These are phyloP conservation scores for Anguilla japonica DNA, from an alignment of 2,113 vertebrate species.

Conservation along the genomic window DNA sequence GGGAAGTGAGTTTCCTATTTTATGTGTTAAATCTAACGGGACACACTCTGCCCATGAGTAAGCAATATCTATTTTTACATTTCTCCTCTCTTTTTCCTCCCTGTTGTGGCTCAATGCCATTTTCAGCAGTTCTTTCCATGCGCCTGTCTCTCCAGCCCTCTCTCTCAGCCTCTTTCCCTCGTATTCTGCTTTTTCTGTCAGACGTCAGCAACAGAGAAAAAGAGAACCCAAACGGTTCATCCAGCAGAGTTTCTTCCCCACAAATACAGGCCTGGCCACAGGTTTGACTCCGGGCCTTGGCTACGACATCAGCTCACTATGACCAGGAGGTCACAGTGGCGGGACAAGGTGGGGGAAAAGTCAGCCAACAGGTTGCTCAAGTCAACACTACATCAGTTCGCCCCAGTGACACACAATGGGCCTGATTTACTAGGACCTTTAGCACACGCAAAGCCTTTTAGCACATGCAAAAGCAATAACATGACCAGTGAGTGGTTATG, in stretches of 20 bases:
- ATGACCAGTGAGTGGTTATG: no score
- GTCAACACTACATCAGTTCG: no score
- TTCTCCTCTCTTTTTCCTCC: neutral
- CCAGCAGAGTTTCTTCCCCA: neutral
- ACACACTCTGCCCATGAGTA: neutral
- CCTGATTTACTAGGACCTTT: no score
- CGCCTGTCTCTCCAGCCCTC: neutral
- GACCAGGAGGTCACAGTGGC: neutral
- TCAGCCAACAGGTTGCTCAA: no score
- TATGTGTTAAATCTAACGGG: conserved; percentile 4
- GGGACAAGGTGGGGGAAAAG: neutral
- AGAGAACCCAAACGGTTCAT: neutral
- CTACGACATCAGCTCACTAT: neutral
- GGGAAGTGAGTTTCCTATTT: conserved; percentile 47
- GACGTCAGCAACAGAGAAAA: neutral
- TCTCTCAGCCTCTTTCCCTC: neutral
- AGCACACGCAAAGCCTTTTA: no score
- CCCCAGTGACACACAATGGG: no score
- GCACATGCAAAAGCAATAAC: no score
- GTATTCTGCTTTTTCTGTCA: neutral
- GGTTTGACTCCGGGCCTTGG: neutral
- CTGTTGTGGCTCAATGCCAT: neutral
- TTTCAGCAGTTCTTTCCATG: neutral
- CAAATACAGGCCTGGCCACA: neutral
- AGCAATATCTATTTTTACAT: conserved; percentile 26